phyloP scores from a whole-genome alignment of 2,797 vertebrate species.

The Typhlichthys eigenmanni region DNA sequence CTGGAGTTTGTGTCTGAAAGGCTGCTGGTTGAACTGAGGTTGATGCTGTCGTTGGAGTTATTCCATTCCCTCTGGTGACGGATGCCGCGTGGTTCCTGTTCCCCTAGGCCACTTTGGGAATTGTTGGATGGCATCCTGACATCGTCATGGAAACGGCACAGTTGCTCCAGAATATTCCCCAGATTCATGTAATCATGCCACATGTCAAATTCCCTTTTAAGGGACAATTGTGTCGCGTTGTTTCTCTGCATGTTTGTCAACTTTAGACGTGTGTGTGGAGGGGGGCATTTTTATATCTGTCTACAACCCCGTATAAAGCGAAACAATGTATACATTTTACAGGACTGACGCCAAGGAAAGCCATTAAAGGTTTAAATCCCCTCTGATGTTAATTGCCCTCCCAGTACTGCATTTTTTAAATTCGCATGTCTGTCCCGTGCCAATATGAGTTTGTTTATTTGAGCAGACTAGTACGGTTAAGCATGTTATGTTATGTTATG shows the following conservation, averaged over 20 bases:
- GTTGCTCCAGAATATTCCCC: conserved; percentile 48
- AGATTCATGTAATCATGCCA: conserved; percentile 85
- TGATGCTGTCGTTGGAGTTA: neutral
- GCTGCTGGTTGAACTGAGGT: conserved; percentile 13
- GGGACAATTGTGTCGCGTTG: neutral
- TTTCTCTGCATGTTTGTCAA: conserved; percentile 4
- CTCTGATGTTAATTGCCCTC: too few species aligned
- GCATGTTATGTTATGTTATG: too few species aligned
- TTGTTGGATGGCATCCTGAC: neutral
- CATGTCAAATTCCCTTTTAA: conserved; percentile 67
- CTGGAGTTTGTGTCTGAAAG: conserved; percentile 37
- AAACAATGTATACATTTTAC: too few species aligned
- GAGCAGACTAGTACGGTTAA: too few species aligned
- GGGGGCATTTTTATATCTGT: too few species aligned
- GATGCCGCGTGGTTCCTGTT: neutral
- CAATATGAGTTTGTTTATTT: too few species aligned
- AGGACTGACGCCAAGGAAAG: too few species aligned
- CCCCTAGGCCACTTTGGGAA: neutral
- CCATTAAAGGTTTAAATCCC: too few species aligned
- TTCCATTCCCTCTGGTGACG: neutral
- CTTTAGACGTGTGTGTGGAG: too few species aligned
- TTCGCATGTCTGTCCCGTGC: too few species aligned
- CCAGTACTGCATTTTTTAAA: too few species aligned
- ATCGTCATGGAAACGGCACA: conserved; percentile 11
- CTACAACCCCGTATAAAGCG: too few species aligned